These are phyloP conservation scores for Bungarus multicinctus DNA, from an alignment of 2,113 vertebrate genomes.

Conservation along the genomic window DNA sequence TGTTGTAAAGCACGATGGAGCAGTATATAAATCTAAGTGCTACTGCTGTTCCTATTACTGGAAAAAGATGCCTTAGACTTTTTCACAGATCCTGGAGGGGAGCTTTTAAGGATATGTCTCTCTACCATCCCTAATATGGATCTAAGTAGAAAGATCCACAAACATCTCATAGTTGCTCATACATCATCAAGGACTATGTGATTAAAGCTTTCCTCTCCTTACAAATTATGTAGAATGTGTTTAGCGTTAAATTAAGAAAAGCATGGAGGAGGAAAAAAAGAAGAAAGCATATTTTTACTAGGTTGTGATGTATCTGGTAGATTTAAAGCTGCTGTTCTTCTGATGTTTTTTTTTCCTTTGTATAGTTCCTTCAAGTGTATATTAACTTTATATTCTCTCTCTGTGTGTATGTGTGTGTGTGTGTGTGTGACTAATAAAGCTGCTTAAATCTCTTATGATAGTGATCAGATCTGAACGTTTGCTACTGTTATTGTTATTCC, in stretches of 20 bases:
- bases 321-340: background rate
- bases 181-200: background rate
- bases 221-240: background rate
- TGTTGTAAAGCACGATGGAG: too few species aligned
- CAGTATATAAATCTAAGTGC: too few species aligned
- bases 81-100: too few species aligned
- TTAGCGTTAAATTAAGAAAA: background rate
- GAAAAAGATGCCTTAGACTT: too few species aligned
- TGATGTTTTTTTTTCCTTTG: background rate
- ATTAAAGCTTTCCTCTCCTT: background rate
- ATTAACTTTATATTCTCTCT: background rate
- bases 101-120: background rate
- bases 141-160: background rate
- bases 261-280: background rate
- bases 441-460: background rate
- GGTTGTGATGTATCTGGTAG: background rate
- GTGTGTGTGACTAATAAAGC: too few species aligned
- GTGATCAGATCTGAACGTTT: background rate
- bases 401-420: too few species aligned
- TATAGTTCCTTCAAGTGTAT: background rate
- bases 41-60: too few species aligned
- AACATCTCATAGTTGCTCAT: background rate
- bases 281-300: background rate
- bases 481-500: background rate
- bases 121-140: background rate